Base-by-base conservation (phyloP, 2,797 vertebrate species). In the Pogonophryne albipinna region DNA sequence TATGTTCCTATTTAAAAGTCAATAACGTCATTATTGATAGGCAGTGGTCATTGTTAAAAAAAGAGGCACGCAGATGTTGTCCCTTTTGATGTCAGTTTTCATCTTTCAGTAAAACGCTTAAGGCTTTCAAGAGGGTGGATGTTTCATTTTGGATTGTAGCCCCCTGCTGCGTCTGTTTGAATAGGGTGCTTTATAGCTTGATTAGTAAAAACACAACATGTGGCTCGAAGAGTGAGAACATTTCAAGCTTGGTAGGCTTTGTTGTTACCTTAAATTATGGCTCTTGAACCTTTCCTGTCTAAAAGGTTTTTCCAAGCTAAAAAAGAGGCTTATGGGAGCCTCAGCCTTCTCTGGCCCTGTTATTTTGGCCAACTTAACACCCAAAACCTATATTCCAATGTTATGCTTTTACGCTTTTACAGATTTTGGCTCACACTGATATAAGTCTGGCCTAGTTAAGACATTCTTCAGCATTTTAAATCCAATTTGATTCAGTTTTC, bases 81-180 rank as follows among this genome's bases (percentile, higher is more conserved):
- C 52, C 66, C 52, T 74, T 90, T 84, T 86, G 80, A 89, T 80
- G 78, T 49, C 74, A 66, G 68, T 19, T 11, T 62, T 85, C 56
- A 57, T 80, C 62, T 79, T 74, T 82, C 61, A 70, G 4, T 57
- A 16, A 61, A 27, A 81, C 73, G 78, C 79, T 78, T 52, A n/a
- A 70, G 62, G 70, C 78, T 85, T 89, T 86, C 67, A 85, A 88
- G 80, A 88, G 86, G 80, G 80, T 64, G 72, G 72, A 44, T 64
- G 49, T 76, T 84, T 85, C 68, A 59, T 84, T 84, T 86, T 79
- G 81, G 68, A 78, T 52, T 46, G 67, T 57, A 64, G 49, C 59
- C 66, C 66, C 79, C 79, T 6, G 31, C 68, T 75, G 72, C 45
- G 63, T 71, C 70, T 58, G 57, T 90, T 83, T 90, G 68, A 86